Base-by-base conservation (phyloP, 2,113 vertebrate genomes). In the Pampusana beccarii region DNA sequence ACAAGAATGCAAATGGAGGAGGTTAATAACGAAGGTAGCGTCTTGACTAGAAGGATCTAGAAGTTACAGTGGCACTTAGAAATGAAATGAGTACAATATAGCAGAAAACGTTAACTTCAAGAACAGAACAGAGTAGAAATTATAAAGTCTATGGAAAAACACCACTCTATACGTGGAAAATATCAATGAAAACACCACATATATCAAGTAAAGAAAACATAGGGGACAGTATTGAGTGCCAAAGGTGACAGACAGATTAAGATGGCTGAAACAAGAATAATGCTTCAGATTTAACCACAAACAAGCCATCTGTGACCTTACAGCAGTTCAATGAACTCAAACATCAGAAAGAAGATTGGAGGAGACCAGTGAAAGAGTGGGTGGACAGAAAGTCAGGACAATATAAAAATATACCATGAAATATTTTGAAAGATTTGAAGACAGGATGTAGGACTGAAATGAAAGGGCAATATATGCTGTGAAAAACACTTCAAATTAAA, bases 231-330 rank as follows among this genome's bases (percentile, higher is more conserved):
- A 18, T 11, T 24, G 28, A 66, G 46, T 69, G 65, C 25, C 80
- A 95, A 93, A 81, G 82, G 81, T 90, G 80, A 70, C 72, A 97
- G 90, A 94, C 88, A 84, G 81, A 85, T 67, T 86, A 92, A 74
- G 61, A 66, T 0, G 1, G 70, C 88, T 72, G 44, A 92, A 90
- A 80, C 31, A 40, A 82, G 88, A 94, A 88, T 82, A 58, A 84
- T 10, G 19, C 18, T 53, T 92, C 79, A 92, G 73, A 92, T 83
- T 94, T 92, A 96, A 77, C 74, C 74, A 74, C 0, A 0, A 93
- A 67, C 75, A 67, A 88, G 36, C 56, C 56, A 93, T 58, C 84
- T 86, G 77, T 92, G 86, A 93, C 96, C 96, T 91, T 53, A 79
- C 6, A 53, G 61, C 36, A 80, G 62, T 66, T 94, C 86, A 93